Base-by-base conservation (phyloP, 2,113 vertebrate genomes). In the Salvelinus sp. region DNA sequence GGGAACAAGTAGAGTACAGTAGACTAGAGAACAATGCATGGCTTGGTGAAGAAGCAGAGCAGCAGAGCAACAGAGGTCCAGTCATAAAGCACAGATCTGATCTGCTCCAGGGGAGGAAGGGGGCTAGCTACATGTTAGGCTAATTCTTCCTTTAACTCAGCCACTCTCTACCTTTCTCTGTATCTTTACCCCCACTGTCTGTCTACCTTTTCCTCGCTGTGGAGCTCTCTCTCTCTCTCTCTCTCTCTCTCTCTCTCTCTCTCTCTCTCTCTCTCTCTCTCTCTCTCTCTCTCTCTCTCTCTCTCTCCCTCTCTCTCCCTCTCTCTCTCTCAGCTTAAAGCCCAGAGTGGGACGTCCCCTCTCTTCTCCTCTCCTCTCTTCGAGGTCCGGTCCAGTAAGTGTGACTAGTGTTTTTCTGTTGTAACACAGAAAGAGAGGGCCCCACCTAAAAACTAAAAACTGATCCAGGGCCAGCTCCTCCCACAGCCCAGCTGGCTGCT, bases 1-100 rank as follows among this genome's bases (percentile, higher is more conserved):
- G 80, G 85, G 85, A 88, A 89, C 88, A 88, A 83, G 92, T 86
- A 47, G 81, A 72, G 85, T 85, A 71, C 58, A n/a, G 86, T 87
- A 27, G 86, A 90, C 89, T 85, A 85, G 75, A 88, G 85, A 76
- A 86, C 5, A 9, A 66, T 72, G 70, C 81, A 84, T 83, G 30
- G 84, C 78, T 82, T 87, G 81, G 85, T 89, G 88, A 92, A 57
- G 70, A 13, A 48, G 50, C 22, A 44, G 38, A 44, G 2, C 33
- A 6, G 25, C 44, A 71, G 69, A 71, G 33, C 1, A 9, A 54
- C 10, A 71, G 48, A 23, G 44, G 23, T 25, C 12, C 47, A 57
- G 69, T 16, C 7, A 71, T 7, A 18, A 23, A 62, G 22, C 60
- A 62, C 60, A n/a, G 60, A 50, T 62, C 60, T 10, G n/a, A 63